Evolutionary conservation across 2,797 vertebrate species (phyloP).

Genomic region (Vireo griseus): DNA sequence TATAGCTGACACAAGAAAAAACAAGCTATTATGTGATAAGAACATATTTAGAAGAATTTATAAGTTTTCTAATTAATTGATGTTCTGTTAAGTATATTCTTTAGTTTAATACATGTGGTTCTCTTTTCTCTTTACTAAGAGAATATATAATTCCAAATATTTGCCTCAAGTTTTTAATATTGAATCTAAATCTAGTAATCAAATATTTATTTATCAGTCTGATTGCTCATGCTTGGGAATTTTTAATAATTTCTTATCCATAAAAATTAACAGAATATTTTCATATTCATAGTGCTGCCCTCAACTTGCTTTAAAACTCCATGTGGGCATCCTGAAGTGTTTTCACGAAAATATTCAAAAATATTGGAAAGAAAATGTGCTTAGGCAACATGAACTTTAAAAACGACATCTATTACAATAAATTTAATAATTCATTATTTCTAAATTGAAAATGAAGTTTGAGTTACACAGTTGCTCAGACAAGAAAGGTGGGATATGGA

Average conservation of each 20-base stretch:
- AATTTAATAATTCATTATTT: neutral
- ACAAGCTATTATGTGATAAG: neutral
- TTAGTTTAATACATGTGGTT: neutral
- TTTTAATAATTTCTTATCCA: neutral
- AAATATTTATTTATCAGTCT: neutral
- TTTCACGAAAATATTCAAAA: neutral
- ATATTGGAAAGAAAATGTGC: neutral
- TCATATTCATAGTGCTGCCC: neutral
- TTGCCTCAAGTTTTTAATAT: neutral
- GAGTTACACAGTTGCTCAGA: accelerated
- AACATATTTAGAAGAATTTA: neutral
- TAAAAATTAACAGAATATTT: neutral
- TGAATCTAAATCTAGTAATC: neutral
- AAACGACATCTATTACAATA: neutral
- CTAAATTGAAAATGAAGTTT: neutral
- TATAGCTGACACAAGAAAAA: neutral
- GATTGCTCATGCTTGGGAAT: neutral
- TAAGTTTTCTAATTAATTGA: neutral
- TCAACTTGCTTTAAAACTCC: neutral
- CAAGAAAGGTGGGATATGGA: neutral
- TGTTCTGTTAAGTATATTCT: neutral
- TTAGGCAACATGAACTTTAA: neutral
- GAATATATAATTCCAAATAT: neutral
- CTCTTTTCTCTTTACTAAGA: neutral
- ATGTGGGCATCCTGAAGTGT: neutral